Conservation (phyloP, 2,797 vertebrate species). For the Triplophysa yarkandensis region DNA sequence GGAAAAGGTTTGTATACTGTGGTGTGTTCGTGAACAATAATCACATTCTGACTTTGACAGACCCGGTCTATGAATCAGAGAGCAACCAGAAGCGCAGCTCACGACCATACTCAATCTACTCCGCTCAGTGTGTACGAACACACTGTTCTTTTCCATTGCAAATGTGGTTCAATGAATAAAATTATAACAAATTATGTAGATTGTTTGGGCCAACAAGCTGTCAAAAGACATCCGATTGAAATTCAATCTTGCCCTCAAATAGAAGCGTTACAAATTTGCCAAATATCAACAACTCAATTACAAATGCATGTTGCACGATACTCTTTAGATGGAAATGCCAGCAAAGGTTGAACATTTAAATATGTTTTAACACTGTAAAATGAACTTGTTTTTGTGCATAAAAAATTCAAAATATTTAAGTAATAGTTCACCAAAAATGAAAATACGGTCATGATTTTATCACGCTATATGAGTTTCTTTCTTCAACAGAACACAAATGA, state of each 20-base stretch:
- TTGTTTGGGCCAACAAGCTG: conserved; percentile 40
- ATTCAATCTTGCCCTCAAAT: conserved; percentile 8
- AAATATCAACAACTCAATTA: conserved; percentile 44
- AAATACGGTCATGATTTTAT: too few species aligned
- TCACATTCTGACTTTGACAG: background rate
- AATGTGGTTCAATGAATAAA: conserved; percentile 71
- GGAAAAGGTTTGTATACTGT: background rate
- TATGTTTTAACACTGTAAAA: background rate
- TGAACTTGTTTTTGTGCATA: too few species aligned
- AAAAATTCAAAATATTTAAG: too few species aligned
- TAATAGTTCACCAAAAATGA: too few species aligned
- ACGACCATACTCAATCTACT: conserved; percentile 57
- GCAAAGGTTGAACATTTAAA: conserved; percentile 20
- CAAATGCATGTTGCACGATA: conserved; percentile 13
- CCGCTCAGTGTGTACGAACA: conserved; percentile 65
- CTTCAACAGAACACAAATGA: too few species aligned
- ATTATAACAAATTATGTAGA: conserved; percentile 60
- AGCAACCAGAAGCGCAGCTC: conserved; percentile 52
- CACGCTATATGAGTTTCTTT: too few species aligned
- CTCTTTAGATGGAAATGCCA: background rate
- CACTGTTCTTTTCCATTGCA: conserved; percentile 63
- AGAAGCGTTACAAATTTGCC: conserved; percentile 13
- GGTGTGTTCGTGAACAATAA: conserved; percentile 53
- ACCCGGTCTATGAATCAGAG: conserved; percentile 44
- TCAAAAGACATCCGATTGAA: conserved; percentile 39